A percentile compares a stretch with the other conserved stretches of the same genome.
Conservation (phyloP, 2,113 vertebrate genomes). For the Elaphurus davidianus region DNA sequence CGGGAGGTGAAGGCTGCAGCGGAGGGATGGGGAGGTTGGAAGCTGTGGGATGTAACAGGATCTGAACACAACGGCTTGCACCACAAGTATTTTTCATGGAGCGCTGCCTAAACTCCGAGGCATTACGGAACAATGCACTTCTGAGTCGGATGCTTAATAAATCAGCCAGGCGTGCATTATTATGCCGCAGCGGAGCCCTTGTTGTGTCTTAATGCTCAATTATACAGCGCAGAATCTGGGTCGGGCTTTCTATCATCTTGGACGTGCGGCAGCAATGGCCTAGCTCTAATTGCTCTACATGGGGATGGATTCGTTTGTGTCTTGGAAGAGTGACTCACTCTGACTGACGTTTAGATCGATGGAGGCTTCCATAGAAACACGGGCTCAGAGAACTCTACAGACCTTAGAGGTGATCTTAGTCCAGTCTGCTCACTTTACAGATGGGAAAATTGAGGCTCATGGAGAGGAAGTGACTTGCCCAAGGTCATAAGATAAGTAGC, state of each 20-base stretch:
- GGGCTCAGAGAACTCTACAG: neutral
- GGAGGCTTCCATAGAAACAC: neutral
- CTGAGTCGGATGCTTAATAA: conserved; percentile 71
- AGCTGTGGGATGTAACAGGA: conserved; percentile 65
- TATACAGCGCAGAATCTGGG: conserved; percentile 71
- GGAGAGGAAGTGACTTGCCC: neutral
- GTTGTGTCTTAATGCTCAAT: conserved; percentile 75
- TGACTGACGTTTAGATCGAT: conserved; percentile 37
- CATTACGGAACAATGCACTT: conserved; percentile 36
- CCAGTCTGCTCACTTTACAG: neutral
- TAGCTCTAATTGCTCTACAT: conserved; percentile 62
- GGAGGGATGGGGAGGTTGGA: conserved; percentile 12
- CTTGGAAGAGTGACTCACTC: conserved; percentile 16
- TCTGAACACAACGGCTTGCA: conserved; percentile 55
- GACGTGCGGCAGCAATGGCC: conserved; percentile 65
- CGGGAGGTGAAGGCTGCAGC: neutral
- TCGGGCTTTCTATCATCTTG: conserved; percentile 68
- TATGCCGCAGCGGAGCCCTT: conserved; percentile 3
- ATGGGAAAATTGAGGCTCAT: neutral
- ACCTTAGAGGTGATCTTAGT: neutral
- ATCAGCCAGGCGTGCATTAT: conserved; percentile 69
- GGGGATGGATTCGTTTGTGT: conserved; percentile 66
- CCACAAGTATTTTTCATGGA: conserved; percentile 61
- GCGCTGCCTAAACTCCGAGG: conserved; percentile 53
- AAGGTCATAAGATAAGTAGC: neutral